Evolutionary conservation across 2,888 invertebrate genomes (phyloP).

Genomic region (Julus scanicus): DNA sequence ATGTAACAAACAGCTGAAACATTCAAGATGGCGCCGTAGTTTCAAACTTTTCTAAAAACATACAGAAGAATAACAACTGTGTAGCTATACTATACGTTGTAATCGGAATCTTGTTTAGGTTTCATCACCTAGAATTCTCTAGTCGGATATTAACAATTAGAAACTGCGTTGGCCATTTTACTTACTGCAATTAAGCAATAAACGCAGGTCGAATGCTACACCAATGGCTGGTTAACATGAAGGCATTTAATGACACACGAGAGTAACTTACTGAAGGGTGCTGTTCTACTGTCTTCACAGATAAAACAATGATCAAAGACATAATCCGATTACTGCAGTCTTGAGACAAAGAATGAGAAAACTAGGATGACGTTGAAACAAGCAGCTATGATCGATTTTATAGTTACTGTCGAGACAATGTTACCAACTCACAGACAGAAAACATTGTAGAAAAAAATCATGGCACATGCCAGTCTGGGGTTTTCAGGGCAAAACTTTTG

Average conservation of each 20-base stretch:
- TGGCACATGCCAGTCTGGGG: not conserved
- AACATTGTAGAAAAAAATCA: not conserved
- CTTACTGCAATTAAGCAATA: not conserved
- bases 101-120: not conserved
- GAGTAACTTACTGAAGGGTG: not conserved
- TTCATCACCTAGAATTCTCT: not conserved
- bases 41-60: not conserved
- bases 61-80: not conserved
- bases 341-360: not conserved
- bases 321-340: not conserved
- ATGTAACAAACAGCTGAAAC: too few relatives aligned
- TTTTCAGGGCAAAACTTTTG: too few relatives aligned
- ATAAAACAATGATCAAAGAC: not conserved
- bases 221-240: slow-evolving; percentile 14
- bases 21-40: not conserved
- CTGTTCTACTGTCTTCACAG: not conserved
- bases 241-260: not conserved
- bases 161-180: not conserved
- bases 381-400: not conserved
- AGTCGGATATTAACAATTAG: not conserved
- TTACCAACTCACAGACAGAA: not conserved
- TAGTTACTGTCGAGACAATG: not conserved
- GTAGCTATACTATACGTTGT: not conserved
- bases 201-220: not conserved
- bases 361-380: not conserved